phyloP scores from a whole-genome alignment of 2,797 vertebrate species.

The Okamejei kenojei region DNA sequence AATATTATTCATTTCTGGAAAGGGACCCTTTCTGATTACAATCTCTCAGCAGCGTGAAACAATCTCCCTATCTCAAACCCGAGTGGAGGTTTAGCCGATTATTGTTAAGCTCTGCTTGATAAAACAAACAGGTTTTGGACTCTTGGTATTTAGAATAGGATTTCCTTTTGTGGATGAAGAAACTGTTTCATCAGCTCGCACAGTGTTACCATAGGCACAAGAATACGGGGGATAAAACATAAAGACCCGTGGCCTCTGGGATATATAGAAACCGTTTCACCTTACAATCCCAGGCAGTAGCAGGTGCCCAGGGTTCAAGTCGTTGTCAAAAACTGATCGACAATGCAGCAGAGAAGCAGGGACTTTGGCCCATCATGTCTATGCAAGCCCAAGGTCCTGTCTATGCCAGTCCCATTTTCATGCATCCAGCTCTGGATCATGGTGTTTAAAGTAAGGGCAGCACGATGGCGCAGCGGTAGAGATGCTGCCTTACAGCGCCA shows the following conservation, averaged over 20 bases:
- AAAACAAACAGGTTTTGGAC: constrained; percentile 6
- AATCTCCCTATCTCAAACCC: neutral
- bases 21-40: neutral
- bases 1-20: neutral
- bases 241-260: neutral
- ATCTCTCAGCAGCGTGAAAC: neutral
- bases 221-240: neutral
- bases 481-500: too few relatives aligned
- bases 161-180: constrained; percentile 21
- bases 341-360: too few relatives aligned
- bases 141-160: constrained; percentile 12
- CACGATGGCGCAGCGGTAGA: too few relatives aligned
- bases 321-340: too few relatives aligned
- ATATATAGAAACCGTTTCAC: neutral
- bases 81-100: neutral
- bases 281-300: neutral
- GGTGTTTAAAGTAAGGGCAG: too few relatives aligned
- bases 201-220: constrained; percentile 16
- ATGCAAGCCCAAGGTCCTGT: too few relatives aligned
- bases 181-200: neutral
- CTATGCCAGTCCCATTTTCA: too few relatives aligned
- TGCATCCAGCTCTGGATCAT: too few relatives aligned
- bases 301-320: neutral
- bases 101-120: constrained; percentile 10
- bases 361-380: too few relatives aligned